Evolutionary conservation across 2,888 invertebrate species (phyloP).

Genomic region (Drosophila stalkeri): DNA sequence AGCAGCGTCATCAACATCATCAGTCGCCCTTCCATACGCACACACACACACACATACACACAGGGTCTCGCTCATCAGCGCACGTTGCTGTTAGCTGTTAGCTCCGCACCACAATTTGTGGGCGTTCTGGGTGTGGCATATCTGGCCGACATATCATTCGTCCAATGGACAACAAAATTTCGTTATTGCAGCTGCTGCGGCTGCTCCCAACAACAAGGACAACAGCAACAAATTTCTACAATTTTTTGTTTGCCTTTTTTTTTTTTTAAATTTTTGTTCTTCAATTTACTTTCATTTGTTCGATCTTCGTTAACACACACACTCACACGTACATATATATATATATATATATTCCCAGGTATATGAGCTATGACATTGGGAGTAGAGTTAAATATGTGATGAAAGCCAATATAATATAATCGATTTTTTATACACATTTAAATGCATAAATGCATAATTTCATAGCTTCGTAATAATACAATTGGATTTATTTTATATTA

Average conservation of each 20-base stretch:
- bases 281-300: constrained; percentile 50
- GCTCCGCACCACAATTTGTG: constrained; percentile 80
- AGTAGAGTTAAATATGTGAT: background rate
- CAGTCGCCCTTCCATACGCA: constrained; percentile 39
- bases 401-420: background rate
- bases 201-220: constrained; percentile 18
- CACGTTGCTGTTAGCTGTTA: constrained; percentile 72
- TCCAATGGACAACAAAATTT: constrained; percentile 60
- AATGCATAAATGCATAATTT: background rate
- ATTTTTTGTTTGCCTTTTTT: background rate
- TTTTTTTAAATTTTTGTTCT: constrained; percentile 21
- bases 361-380: background rate
- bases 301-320: constrained; percentile 16
- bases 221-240: constrained; percentile 20
- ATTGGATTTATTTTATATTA: too few species aligned
- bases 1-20: constrained; percentile 70
- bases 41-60: background rate
- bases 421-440: too few species aligned
- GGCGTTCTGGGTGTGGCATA: constrained; percentile 81
- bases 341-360: background rate
- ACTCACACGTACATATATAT: background rate
- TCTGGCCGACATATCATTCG: constrained; percentile 73
- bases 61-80: constrained; percentile 66
- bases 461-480: too few species aligned
- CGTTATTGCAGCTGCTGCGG: constrained; percentile 40